Percentiles rank a stretch among this genome's conserved stretches.
Evolutionary conservation across 2,888 invertebrate genomes (phyloP).

Genomic region (Morpho achilles): DNA sequence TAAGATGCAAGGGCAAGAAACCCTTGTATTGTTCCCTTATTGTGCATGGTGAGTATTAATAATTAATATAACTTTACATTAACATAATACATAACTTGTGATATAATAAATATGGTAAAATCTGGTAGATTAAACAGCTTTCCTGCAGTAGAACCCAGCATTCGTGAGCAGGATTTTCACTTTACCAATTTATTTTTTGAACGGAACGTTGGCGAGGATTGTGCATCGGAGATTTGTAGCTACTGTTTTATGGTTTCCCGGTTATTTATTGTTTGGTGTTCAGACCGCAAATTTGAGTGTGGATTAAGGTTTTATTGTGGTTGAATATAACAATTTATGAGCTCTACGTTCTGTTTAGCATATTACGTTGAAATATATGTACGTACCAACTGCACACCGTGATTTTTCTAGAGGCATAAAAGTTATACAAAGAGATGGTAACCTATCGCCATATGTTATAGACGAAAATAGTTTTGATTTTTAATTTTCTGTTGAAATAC

Average conservation of each 20-base stretch:
- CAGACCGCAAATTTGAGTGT: conserved; percentile 16
- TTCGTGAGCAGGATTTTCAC: background rate
- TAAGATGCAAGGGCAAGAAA: no score
- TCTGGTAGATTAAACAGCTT: no score
- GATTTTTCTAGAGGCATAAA: no score
- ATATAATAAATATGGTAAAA: no score
- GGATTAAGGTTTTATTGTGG: conserved; percentile 16
- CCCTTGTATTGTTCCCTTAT: no score
- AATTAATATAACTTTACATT: no score
- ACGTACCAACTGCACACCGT: no score
- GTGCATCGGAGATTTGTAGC: conserved; percentile 14
- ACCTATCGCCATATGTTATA: no score
- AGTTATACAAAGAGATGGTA: no score
- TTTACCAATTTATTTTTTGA: conserved; percentile 6
- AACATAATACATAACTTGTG: no score
- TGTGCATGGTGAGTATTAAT: no score
- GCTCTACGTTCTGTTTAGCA: conserved; percentile 1
- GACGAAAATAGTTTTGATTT: conserved; percentile 1
- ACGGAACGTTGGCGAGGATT: conserved; percentile 9
- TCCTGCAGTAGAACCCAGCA: background rate
- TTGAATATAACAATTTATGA: conserved; percentile 14
- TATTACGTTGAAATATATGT: no score
- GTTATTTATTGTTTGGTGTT: conserved; percentile 16
- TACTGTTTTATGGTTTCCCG: conserved; percentile 13
- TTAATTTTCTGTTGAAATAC: background rate